Percentiles rank a stretch among this genome's conserved stretches.
These are phyloP conservation scores for Novumbra hubbsi DNA, from an alignment of 2,797 vertebrate genomes.

Conservation along the genomic window DNA sequence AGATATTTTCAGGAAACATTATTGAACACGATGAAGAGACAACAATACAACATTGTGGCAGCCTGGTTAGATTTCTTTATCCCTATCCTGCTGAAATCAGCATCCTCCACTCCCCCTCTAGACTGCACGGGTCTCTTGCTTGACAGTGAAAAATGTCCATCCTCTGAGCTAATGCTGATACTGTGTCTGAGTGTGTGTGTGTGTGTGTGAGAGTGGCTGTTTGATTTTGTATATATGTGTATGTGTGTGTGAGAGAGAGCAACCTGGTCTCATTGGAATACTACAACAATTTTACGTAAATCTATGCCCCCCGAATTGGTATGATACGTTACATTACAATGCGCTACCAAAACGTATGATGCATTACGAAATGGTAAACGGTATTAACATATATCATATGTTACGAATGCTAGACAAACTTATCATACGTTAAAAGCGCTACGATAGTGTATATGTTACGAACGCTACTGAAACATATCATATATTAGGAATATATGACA, in stretches of 20 bases:
- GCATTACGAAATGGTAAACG: too few relatives aligned
- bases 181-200: constrained; percentile 18
- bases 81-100: constrained; percentile 75
- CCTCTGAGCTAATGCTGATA: constrained; percentile 55
- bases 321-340: too few relatives aligned
- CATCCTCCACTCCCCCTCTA: constrained; percentile 59
- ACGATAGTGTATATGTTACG: too few relatives aligned
- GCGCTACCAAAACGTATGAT: too few relatives aligned
- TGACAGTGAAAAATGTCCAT: constrained; percentile 79
- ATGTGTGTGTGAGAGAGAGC: not conserved
- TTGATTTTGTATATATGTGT: not conserved
- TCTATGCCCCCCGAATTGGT: too few relatives aligned
- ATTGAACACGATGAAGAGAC: constrained; percentile 47
- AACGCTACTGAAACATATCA: too few relatives aligned
- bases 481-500: too few relatives aligned
- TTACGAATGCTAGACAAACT: too few relatives aligned
- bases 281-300: too few relatives aligned
- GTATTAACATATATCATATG: too few relatives aligned
- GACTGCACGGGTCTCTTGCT: constrained; percentile 56
- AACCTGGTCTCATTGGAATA: too few relatives aligned
- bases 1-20: constrained; percentile 64
- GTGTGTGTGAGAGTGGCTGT: constrained; percentile 6
- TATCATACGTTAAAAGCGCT: too few relatives aligned
- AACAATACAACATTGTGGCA: constrained; percentile 35
- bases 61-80: constrained; percentile 65